Conservation (phyloP, 2,888 invertebrate genomes). For the Chrysomela aeneicollis region DNA sequence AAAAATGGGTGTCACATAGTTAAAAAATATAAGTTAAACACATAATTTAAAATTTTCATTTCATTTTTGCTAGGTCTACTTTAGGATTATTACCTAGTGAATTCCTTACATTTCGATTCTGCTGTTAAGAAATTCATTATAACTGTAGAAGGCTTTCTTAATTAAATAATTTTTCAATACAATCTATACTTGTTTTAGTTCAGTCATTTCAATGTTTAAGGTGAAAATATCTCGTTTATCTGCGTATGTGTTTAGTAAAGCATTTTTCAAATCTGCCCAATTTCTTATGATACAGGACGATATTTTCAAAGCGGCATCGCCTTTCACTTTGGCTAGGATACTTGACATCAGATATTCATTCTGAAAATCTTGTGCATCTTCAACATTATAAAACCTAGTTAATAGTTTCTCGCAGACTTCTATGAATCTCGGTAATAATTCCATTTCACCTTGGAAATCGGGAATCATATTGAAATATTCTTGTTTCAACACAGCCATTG, state of each 20-base stretch:
- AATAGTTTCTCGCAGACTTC: slow-evolving; percentile 30
- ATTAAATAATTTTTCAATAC: too few relatives aligned
- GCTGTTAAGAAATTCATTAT: too few relatives aligned
- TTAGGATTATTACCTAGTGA: too few relatives aligned
- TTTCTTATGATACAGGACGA: too few relatives aligned
- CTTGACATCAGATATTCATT: slow-evolving; percentile 31
- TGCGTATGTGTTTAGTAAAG: slow-evolving; percentile 31
- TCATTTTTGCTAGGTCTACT: too few relatives aligned
- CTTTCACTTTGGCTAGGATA: slow-evolving; percentile 32
- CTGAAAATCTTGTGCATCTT: slow-evolving; percentile 28
- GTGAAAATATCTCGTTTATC: slow-evolving; percentile 34
- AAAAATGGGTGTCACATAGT: too few relatives aligned
- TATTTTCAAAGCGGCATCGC: slow-evolving; percentile 32
- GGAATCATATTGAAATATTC: too few relatives aligned
- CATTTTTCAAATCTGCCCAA: slow-evolving; percentile 28
- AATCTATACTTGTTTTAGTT: slow-evolving; percentile 32
- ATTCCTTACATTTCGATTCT: too few relatives aligned
- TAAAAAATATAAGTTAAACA: too few relatives aligned
- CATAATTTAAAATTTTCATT: too few relatives aligned
- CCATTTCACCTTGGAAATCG: slow-evolving; percentile 24
- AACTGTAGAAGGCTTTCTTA: too few relatives aligned
- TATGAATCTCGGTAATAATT: slow-evolving; percentile 27
- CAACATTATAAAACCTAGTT: slow-evolving; percentile 25
- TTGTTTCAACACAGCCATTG: slow-evolving; percentile 22
- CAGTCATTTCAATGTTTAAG: slow-evolving; percentile 31